Evolutionary conservation across 2,797 vertebrate species (phyloP).

Genomic region (Eulemur mongoz): DNA sequence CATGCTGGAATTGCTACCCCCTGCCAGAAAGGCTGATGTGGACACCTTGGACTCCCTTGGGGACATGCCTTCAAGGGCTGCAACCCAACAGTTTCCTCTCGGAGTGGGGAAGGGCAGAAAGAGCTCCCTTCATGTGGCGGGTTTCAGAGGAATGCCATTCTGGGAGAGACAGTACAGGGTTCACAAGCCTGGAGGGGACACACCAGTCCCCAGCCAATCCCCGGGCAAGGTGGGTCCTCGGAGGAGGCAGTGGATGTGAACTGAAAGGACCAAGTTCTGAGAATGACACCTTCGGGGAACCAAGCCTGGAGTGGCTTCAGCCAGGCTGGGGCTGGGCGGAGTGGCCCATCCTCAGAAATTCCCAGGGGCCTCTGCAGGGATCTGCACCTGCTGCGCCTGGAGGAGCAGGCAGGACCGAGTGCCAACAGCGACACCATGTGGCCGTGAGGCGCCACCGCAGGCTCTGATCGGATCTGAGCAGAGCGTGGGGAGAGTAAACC

Average conservation of each 20-base stretch:
- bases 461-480: rapidly evolving
- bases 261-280: neutral
- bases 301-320: neutral
- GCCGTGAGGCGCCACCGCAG: neutral
- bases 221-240: neutral
- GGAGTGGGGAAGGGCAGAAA: neutral
- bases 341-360: neutral
- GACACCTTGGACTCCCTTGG: neutral
- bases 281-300: neutral
- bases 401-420: neutral
- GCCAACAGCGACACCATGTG: conserved; percentile 67
- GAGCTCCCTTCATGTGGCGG: rapidly evolving
- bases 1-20: neutral
- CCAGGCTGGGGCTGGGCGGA: neutral
- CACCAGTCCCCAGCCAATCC: neutral
- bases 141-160: neutral
- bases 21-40: neutral
- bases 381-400: neutral
- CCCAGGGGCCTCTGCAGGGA: neutral
- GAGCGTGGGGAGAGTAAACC: no score
- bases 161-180: neutral
- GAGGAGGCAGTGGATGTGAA: neutral
- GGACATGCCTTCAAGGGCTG: neutral
- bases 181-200: no score
- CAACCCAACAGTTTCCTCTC: neutral